Base-by-base conservation (phyloP, 2,888 invertebrate genomes). In the Hirtodrosophila histrioides region DNA sequence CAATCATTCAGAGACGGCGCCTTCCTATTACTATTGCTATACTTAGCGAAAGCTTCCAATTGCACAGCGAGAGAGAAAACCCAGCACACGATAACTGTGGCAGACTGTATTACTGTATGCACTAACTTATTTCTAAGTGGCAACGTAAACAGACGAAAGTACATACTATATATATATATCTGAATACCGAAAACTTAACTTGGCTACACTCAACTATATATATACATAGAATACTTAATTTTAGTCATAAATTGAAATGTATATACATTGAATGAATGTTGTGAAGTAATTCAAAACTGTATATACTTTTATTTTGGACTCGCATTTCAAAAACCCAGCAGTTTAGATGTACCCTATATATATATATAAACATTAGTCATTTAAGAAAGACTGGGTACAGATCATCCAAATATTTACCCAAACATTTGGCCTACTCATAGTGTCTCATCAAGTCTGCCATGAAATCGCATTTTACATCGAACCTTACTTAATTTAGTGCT, bases 41-140 rank as follows among this genome's bases (percentile, higher is more conserved):
- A 50, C 63, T 27, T 65, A 70, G 81, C 49, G 8, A 72, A 65
- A 44, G 44, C 64, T 64, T 84, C 67, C 69, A 77, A 48, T 54
- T 33, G 10, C 27, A 63, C 24, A 56, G 44, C 53, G 64, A 75
- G 71, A 75, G 53, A 75, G 40, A 69, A 40, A 63, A 24, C 12
- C 41, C 31, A 57, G 55, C 76, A 75, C 44, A 70, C 57, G 56
- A 55, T 62, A 69, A 69, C 39, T 72, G 71, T 54, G 65, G 76
- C 65, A 49, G 72, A 73, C 72, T 73, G 73, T 60, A 76, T 75
- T 17, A 17, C 17, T 57, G 37, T 75, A 75, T 75, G 73, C 76
- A 61, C 36, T 57, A 29, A 45, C 41, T 24, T 71, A 69, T 37
- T 43, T 36, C 27, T 72, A 70, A 73, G 27, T 27, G 4, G 27